Conservation (phyloP, 1,140 invertebrate genomes). For the Neoseiulus cucumeris region DNA sequence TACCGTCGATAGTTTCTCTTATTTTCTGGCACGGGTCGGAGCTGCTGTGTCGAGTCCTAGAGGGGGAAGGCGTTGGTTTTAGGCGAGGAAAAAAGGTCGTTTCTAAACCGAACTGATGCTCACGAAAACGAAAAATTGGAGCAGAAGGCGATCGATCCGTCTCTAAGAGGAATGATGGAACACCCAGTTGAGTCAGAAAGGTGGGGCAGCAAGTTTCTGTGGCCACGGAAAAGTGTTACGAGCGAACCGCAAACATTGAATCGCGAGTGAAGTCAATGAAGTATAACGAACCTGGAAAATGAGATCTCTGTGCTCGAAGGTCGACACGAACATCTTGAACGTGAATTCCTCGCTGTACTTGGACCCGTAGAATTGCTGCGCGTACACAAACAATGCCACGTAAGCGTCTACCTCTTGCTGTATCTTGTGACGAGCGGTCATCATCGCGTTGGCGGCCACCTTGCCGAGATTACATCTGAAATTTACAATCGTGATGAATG, state of each 20-base stretch:
- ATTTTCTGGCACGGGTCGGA: constrained; percentile 39
- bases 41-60: constrained; percentile 55
- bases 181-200: too few species aligned
- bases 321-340: constrained; percentile 63
- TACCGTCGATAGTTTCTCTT: constrained; percentile 44
- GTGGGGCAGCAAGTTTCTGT: too few species aligned
- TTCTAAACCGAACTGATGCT: background rate
- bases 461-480: constrained; percentile 61
- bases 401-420: constrained; percentile 57
- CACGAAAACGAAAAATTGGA: too few species aligned
- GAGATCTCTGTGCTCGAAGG: constrained; percentile 53
- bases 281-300: constrained; percentile 46
- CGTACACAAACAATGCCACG: constrained; percentile 67
- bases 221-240: too few species aligned
- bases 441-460: constrained; percentile 73
- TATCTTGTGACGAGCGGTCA: constrained; percentile 55
- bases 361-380: constrained; percentile 69
- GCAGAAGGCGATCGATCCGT: too few species aligned
- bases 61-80: background rate
- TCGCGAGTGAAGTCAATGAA: too few species aligned
- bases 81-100: background rate
- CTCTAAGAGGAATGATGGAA: too few species aligned
- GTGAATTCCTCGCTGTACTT: constrained; percentile 64
- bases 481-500: too few species aligned
- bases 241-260: too few species aligned